phyloP scores from a whole-genome alignment of 2,888 invertebrate species.

The Drosophila sordidapex region DNA sequence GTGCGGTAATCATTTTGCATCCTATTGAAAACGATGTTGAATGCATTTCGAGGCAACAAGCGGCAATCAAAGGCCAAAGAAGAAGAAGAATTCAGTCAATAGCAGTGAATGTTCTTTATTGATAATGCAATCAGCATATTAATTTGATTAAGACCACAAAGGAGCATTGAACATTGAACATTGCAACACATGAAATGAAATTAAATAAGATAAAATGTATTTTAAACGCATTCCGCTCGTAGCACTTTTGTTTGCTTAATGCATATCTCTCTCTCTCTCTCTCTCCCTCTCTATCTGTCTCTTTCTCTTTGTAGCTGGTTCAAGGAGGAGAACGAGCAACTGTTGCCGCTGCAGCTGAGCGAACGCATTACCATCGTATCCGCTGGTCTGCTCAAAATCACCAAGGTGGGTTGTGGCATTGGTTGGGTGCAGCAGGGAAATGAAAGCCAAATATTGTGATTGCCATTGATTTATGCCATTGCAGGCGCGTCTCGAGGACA shows the following conservation, averaged over 20 bases:
- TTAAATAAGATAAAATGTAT: conserved; percentile 4
- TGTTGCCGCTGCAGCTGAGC: conserved; percentile 89
- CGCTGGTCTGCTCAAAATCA: conserved; percentile 89
- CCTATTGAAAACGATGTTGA: conserved; percentile 32
- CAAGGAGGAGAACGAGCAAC: conserved; percentile 90
- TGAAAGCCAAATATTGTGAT: conserved; percentile 63
- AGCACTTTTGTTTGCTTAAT: conserved; percentile 12
- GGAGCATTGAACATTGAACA: background rate
- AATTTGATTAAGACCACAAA: conserved; percentile 58
- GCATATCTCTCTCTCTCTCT: background rate
- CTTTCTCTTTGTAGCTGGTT: conserved; percentile 87
- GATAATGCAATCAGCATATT: conserved; percentile 68
- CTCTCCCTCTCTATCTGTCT: background rate
- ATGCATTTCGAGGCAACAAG: conserved; percentile 23
- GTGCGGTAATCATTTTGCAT: conserved; percentile 38
- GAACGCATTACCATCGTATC: conserved; percentile 87
- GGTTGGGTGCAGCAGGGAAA: conserved; percentile 34
- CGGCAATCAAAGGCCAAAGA: conserved; percentile 39
- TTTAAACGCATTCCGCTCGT: conserved; percentile 12
- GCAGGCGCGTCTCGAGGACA: conserved; percentile 89
- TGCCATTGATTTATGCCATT: conserved; percentile 64
- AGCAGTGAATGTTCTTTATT: conserved; percentile 36
- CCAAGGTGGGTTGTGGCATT: conserved; percentile 85
- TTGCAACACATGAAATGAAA: background rate
- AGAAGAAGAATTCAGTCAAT: conserved; percentile 15